These are phyloP conservation scores for Chalcosyrphus nemorum DNA, from an alignment of 2,888 invertebrate genomes.

Conservation along the genomic window DNA sequence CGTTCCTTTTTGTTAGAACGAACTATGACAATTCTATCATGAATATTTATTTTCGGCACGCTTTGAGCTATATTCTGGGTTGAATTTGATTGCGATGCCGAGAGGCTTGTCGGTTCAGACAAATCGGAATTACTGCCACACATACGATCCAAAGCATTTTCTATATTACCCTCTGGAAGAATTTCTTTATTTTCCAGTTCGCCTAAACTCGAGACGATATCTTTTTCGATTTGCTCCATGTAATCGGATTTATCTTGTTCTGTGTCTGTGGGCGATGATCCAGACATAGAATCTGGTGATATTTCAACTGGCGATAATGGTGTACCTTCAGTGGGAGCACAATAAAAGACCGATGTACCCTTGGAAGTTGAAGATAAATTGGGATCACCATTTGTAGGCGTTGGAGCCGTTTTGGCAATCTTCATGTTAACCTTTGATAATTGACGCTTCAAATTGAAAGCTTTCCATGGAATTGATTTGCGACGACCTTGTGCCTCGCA, in stretches of 20 bases:
- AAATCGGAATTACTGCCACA: conserved; percentile 72
- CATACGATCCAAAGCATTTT: conserved; percentile 58
- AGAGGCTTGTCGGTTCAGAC: conserved; percentile 72
- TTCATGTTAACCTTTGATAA: conserved; percentile 88
- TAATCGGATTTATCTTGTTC: conserved; percentile 77
- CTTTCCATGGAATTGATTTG: conserved; percentile 88
- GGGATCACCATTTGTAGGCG: conserved; percentile 81
- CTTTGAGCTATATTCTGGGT: conserved; percentile 74
- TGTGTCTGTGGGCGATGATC: conserved; percentile 75
- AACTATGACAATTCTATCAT: conserved; percentile 66
- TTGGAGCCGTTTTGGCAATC: conserved; percentile 73
- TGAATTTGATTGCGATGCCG: conserved; percentile 74
- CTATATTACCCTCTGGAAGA: conserved; percentile 49
- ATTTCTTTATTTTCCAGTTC: conserved; percentile 74
- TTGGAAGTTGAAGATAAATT: conserved; percentile 77
- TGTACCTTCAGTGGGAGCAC: conserved; percentile 79
- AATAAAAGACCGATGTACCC: conserved; percentile 82
- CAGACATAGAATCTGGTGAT: conserved; percentile 77
- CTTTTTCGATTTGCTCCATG: conserved; percentile 75
- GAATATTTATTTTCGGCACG: conserved; percentile 56
- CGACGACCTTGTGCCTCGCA: conserved; percentile 84
- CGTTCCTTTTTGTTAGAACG: conserved; percentile 73
- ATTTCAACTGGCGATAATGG: conserved; percentile 78
- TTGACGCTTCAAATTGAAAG: conserved; percentile 91
- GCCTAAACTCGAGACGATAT: conserved; percentile 74